These are phyloP conservation scores for Brachionichthys hirsutus DNA, from an alignment of 2,113 vertebrate species.

Conservation along the genomic window DNA sequence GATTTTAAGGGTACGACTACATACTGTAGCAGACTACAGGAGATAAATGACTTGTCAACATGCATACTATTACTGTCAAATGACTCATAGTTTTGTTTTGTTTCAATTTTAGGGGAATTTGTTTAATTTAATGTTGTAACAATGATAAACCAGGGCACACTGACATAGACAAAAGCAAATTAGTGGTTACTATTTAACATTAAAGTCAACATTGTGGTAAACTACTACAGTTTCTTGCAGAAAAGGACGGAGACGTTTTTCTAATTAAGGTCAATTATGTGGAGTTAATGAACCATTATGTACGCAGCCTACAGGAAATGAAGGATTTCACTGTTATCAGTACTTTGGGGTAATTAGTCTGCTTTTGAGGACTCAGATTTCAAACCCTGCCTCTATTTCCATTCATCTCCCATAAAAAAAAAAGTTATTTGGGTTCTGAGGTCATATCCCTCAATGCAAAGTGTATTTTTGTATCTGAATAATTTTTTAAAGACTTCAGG, in stretches of 20 bases:
- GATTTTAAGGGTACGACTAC: too few species aligned
- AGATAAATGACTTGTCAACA: too few species aligned
- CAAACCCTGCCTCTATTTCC: conserved; percentile 16
- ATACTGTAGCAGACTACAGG: too few species aligned
- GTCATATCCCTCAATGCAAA: conserved; percentile 24
- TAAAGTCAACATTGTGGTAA: conserved; percentile 36
- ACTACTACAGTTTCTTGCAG: conserved; percentile 26
- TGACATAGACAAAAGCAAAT: conserved; percentile 20
- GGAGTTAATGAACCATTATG: conserved; percentile 63
- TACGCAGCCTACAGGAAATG: conserved; percentile 44
- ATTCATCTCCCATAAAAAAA: conserved; percentile 9
- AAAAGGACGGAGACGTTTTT: conserved; percentile 45
- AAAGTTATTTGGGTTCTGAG: conserved; percentile 28
- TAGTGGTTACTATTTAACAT: conserved; percentile 23
- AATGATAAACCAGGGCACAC: conserved; percentile 3
- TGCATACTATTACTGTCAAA: not conserved
- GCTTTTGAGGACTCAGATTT: conserved; percentile 53
- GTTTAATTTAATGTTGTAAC: not conserved
- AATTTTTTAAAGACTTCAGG: too few species aligned
- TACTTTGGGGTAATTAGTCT: conserved; percentile 61
- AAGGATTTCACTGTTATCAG: conserved; percentile 56
- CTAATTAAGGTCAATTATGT: conserved; percentile 62
- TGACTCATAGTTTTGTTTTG: not conserved
- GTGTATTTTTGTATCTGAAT: too few species aligned
- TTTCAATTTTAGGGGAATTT: not conserved